Evolutionary conservation across 2,797 vertebrate species (phyloP), one percentile per base, ranked within the genome.

Genomic region (Aulostomus chinensis): DNA sequence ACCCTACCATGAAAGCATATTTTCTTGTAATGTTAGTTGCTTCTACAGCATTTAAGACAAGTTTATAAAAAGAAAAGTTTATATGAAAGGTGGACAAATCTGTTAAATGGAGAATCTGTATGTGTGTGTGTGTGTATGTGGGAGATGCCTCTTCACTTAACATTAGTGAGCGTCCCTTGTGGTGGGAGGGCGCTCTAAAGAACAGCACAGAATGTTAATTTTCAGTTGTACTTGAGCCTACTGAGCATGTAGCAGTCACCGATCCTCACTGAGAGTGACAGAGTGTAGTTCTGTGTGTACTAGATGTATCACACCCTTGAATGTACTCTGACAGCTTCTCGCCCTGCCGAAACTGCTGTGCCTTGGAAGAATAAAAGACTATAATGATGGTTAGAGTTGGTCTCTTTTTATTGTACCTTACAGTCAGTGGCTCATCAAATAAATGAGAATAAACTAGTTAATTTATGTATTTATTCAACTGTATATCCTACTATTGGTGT

Each of bases 301-400:
- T 66, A 67, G 56, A 67, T 55, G 68, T 60, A 63, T 70, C 77
- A 75, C 81, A 80, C 58, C 24, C 68, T 73, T 81, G 86, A 90
- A 90, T 92, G 89, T 91, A 84, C 71, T 74, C 74, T 49, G 77
- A 86, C 64, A 81, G 84, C 76, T 82, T 85, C 63, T 68, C 82
- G 83, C 83, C 80, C 87, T 85, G 80, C 83, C 83, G 86, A 87
- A 85, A 87, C 81, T 86, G 86, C 77, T 90, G 90, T 92, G 90
- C 90, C 92, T 91, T 89, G 75, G 72, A 88, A 86, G 77, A 89
- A 91, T 90, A 91, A 91, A 91, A 76, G 20, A 70, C 25, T 73
- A 58, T 39, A 58, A 78, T 34, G 40, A 66, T 8, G 33, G 50
- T 16, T 28, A 24, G 22, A 61, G 34, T 76, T n/a, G 0, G 47